Base-by-base conservation (phyloP, 92 coral and sea anemone species). In the Epizoanthus stellaris region DNA sequence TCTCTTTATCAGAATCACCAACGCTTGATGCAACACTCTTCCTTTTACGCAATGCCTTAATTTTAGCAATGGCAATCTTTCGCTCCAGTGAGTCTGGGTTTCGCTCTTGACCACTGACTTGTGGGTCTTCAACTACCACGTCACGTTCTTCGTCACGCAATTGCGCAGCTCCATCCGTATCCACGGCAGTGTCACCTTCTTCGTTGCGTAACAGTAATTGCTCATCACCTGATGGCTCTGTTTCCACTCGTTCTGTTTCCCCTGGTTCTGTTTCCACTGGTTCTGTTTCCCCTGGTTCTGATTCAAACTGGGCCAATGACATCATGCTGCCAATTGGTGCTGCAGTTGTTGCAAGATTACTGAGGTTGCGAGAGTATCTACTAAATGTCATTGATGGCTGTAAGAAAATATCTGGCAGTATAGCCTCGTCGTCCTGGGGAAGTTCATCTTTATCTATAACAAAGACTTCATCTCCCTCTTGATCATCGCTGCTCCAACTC, bases 401-500 rank as follows among this genome's bases (percentile, higher is more conserved):
- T 42, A 79, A 38, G 53, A 79, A 79, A 10, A 79, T 79, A 62
- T 79, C 83, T 0, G 83, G 83, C 62, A 79, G 40, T 42, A 45
- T 42, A 42, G 83, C 45, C 6, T 79, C 83, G 38, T 45, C 45
- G 52, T 79, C 71, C 38, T 59, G 7, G 3, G 83, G 73, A 40
- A 79, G 62, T 42, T 79, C 83, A 21, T 79, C 72, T 53, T 79
- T 70, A 40, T 64, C 71, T 20, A 79, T 63, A 36, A 79, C 61
- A 23, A 79, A 79, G 67, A 79, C 83, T 62, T 79, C 83, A 20
- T 79, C 83, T 43, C 83, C 83, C 40, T 79, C 83, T 63, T 45
- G 83, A 43, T 79, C 83, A 23, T 79, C 83, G 21, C 83, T 79
- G 49, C 83, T 79, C 83, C 83, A 79, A 63, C 83, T 79, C 83